phyloP scores from a whole-genome alignment of 1,140 invertebrate genomes.

The Heliconius eleuchia region DNA sequence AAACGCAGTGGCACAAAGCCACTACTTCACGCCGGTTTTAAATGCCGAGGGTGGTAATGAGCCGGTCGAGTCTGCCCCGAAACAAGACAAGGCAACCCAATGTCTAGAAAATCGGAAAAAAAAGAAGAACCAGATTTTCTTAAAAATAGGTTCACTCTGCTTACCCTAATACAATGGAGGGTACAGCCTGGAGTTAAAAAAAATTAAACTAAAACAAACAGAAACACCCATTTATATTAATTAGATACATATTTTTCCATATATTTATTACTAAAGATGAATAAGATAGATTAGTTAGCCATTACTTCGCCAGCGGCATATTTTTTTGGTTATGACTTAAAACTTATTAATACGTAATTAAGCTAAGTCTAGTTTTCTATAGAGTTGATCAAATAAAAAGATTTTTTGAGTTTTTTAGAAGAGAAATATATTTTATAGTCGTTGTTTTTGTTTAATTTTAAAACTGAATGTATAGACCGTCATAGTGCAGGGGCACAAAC shows the following conservation, averaged over 20 bases:
- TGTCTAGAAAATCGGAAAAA: not conserved
- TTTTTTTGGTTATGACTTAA: not conserved
- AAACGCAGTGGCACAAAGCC: too few species aligned
- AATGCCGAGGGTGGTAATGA: too few species aligned
- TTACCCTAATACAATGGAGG: too few species aligned
- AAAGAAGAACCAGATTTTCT: not conserved
- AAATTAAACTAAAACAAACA: not conserved
- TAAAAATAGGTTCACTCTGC: not conserved
- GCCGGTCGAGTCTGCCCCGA: too few species aligned
- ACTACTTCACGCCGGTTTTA: too few species aligned
- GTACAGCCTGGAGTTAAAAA: too few species aligned
- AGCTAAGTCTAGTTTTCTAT: not conserved
- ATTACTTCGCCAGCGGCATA: not conserved
- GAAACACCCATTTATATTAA: not conserved
- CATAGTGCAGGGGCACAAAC: too few species aligned
- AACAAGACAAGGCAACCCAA: not conserved
- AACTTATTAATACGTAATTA: not conserved
- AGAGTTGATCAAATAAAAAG: not conserved
- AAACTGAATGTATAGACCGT: not conserved
- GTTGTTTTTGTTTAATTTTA: not conserved
- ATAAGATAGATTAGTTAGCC: conserved; percentile 9
- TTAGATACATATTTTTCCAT: not conserved
- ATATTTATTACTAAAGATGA: conserved; percentile 2
- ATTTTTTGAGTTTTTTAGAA: not conserved
- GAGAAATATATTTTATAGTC: not conserved